Evolutionary conservation across 2,888 invertebrate species (phyloP), one percentile per base, ranked within the genome.

Genomic region (Caenorhabditis sp.): DNA sequence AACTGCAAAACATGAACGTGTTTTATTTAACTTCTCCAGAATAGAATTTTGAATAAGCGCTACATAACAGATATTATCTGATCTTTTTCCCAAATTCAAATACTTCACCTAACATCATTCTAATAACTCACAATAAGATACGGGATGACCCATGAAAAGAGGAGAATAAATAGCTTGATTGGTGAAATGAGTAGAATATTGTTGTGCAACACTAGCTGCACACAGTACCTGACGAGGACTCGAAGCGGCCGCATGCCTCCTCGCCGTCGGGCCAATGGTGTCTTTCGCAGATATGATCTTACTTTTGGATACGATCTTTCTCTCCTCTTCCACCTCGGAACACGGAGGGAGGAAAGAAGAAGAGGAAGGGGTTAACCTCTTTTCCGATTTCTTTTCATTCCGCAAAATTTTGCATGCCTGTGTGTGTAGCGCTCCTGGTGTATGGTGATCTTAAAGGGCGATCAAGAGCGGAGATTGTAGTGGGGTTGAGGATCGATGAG

Each of bases 91-190:
- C 48, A 22, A 11, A 13, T 15, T 39, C 9, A 48, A 32, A 43
- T 30, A 26, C 41, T n/a, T n/a, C n/a, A n/a, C 13, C 53, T 22
- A 45, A 22, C 8, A 17, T 43, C n/a, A 17, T 24, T 32, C 17
- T 20, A n/a, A 41, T 6, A 78, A 83, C 86, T 84, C 32, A 88
- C 88, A 27, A 85, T 76, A 4, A 88, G 50, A 55, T 88, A 88
- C 15, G 88, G 88, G 6, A 87, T 48, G n/a, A 88, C 82, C 88
- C 88, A 88, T 50, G 80, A 52, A 59, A 88, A 83, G 37, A 83
- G 78, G 22, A 83, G 50, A 46, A 85, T 27, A 4, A 84, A 62
- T 2, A 86, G 75, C 56, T 83, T 82, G 32, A 72, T 26, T 0
- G 86, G 83, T 26, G 78, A 79, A 52, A 81, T 79, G 30, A 72